Conservation (phyloP, 2,888 invertebrate species). For the Amiota communis region DNA sequence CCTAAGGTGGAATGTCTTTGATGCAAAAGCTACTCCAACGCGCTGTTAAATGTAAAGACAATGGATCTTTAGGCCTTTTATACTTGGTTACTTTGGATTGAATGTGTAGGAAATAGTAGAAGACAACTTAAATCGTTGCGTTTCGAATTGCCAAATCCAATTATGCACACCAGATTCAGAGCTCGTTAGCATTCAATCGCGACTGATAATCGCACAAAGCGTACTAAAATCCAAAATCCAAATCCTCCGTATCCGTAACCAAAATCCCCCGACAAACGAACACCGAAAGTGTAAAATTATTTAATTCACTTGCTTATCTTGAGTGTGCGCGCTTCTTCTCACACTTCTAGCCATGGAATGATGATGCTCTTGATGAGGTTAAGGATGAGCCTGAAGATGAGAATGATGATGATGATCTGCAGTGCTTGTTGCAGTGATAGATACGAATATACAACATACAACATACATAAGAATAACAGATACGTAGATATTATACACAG, state of each 20-base stretch:
- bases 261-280: conserved; percentile 9
- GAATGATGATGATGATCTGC: conserved; percentile 3
- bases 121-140: too few species aligned
- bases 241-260: too few species aligned
- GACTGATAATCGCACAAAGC: conserved; percentile 61
- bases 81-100: too few species aligned
- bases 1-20: conserved; percentile 23
- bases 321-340: neutral
- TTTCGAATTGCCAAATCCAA: conserved; percentile 36
- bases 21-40: conserved; percentile 20
- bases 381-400: neutral
- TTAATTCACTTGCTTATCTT: conserved; percentile 61
- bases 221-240: too few species aligned
- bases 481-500: neutral
- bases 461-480: neutral
- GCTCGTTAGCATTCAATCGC: conserved; percentile 63
- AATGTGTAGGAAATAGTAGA: too few species aligned
- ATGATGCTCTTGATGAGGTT: neutral
- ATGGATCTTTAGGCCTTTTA: conserved; percentile 4
- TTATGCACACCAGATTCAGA: conserved; percentile 50
- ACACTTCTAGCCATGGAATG: neutral
- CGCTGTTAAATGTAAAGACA: conserved; percentile 23
- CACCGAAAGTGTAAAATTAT: conserved; percentile 62
- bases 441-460: neutral
- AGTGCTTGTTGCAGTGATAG: neutral